Base-by-base conservation (phyloP, 2,113 vertebrate genomes). In the Poeciliopsis turrubarensis region DNA sequence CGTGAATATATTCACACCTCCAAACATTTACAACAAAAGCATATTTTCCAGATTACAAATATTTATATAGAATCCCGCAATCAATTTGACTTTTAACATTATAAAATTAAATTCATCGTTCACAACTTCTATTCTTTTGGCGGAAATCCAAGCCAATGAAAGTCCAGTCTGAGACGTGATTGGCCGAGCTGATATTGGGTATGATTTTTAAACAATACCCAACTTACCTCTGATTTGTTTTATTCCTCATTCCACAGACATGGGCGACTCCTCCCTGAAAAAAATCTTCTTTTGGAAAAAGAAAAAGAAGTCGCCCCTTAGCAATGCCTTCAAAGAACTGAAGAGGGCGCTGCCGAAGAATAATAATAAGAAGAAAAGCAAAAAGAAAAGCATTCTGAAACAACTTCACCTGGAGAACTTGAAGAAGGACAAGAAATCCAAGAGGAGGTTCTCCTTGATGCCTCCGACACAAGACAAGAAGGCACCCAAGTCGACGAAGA, bases 341-440 rank as follows among this genome's bases (percentile, higher is more conserved):
- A 87, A 26, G 79, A 60, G 65, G 70, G 85, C 63, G 63, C 78
- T 88, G 11, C 78, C 68, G 6, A n/a, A 3, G 7, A 90, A 85
- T 4, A 90, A 85, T 4, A 90, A 84, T 67, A 89, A 81, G 5
- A 90, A 84, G 71, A 89, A 83, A 85, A 68, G 15, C 26, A 90
- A 66, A 64, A 89, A 68, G 76, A 81, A 75, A 67, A 73, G 34
- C 0, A 0, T n/a, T 13, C 26, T 44, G 39, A 22, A 66, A 0
- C 85, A 77, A 60, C 63, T 86, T 47, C 79, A 62, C 29, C 26
- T 80, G 32, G 60, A 75, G 19, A 80, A 80, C 14, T 57, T 4
- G 31, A 83, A 22, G 77, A 78, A 30, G 51, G 62, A 30, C 22
- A 71, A 89, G 26, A n/a, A 11, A 32, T 73, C 61, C 30, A 39